Evolutionary conservation across 2,888 invertebrate species (phyloP).

Genomic region (Nephrotoma flavescens): DNA sequence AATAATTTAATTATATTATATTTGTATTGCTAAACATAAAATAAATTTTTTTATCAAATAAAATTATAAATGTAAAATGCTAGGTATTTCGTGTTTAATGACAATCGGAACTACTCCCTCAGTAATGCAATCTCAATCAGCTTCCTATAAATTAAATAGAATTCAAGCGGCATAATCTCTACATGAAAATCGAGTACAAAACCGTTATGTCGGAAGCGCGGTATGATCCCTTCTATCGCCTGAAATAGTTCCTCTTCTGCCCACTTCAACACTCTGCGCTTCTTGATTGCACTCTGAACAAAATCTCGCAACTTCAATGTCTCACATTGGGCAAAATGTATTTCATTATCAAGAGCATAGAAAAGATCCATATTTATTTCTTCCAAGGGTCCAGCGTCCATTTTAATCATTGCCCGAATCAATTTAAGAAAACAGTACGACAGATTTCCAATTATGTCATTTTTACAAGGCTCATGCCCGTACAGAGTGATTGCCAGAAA

Average conservation of each 20-base stretch:
- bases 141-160: neutral
- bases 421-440: neutral
- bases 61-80: neutral
- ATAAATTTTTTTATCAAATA: neutral
- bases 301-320: neutral
- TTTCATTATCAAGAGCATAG: neutral
- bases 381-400: neutral
- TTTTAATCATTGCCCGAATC: neutral
- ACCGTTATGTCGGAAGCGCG: neutral
- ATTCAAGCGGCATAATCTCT: neutral
- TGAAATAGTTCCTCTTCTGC: neutral
- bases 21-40: neutral
- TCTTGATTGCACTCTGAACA: neutral
- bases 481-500: neutral
- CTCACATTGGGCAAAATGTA: neutral
- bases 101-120: neutral
- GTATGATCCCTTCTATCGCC: neutral
- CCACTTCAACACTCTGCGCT: neutral
- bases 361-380: neutral
- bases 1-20: neutral
- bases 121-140: neutral
- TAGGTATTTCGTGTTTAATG: neutral
- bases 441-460: neutral
- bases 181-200: neutral
- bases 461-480: neutral